Conservation (phyloP, 2,113 vertebrate genomes). For the Mandrillus leucophaeus region DNA sequence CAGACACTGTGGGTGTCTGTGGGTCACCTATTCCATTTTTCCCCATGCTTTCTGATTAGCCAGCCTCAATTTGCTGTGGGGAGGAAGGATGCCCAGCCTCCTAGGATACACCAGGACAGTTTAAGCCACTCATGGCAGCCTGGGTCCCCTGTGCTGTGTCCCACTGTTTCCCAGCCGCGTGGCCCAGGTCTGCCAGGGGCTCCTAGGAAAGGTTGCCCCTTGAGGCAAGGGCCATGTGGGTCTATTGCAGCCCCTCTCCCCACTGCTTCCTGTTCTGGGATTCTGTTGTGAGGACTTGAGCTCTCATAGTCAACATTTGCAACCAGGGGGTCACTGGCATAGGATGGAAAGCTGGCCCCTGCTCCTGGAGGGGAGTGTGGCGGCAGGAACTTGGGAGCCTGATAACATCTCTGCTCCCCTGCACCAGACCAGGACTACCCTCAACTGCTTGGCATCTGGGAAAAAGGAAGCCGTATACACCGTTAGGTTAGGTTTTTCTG, state of each 20-base stretch:
- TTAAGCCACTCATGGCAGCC: background rate
- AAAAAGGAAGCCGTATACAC: background rate
- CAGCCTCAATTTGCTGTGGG: background rate
- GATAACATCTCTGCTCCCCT: background rate
- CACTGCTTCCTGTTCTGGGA: background rate
- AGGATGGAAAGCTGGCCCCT: background rate
- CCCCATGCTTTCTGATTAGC: background rate
- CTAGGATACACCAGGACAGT: background rate
- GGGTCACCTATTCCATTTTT: background rate
- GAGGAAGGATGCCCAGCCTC: background rate
- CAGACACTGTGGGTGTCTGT: accelerated
- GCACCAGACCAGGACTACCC: background rate
- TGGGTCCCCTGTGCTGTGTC: background rate
- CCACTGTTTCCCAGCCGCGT: background rate
- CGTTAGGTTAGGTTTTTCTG: background rate
- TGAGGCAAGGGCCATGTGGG: background rate
- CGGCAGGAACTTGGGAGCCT: background rate
- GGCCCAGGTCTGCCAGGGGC: background rate
- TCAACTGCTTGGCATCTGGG: no score
- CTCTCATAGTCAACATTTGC: background rate
- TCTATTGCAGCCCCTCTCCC: background rate
- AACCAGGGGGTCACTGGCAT: background rate
- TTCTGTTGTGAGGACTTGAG: background rate
- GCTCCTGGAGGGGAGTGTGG: background rate
- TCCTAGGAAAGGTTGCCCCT: background rate